Base-by-base conservation (phyloP, 1,140 invertebrate species). In the Episyrphus balteatus region DNA sequence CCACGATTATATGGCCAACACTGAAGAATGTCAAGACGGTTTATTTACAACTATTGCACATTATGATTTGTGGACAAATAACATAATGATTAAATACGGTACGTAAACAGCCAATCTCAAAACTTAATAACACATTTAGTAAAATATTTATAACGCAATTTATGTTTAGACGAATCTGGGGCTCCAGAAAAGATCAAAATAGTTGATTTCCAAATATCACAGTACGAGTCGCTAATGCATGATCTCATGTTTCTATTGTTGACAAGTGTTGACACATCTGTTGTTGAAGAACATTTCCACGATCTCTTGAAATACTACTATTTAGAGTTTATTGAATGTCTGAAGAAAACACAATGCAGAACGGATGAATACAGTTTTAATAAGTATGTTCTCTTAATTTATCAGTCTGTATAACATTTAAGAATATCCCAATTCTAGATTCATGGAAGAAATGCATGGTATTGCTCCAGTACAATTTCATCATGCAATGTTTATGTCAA, bases 21-120 rank as follows among this genome's bases (percentile, higher is more conserved):
- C 51, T 13, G 51, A 65, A 9, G 46, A 36, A 5, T 26, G 21
- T 26, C 36, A 50, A 5, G 62, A 63, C 43, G 55, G 57, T 0
- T 49, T 68, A 0, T 80, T 72, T 61, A 71, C 69, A 0, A 74
- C 71, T 0, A 70, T 76, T 17, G 59, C 70, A 3, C 81, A 82
- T 43, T 64, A 70, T 0, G 81, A 82, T 58, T 70, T 79, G 36
- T 82, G 79, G 80, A 62, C 72, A 5, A 81, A 80, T 53, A 83
- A 83, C 51, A 68, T 80, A 1, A 69, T 83, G 59, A 42, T 71
- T 1, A 68, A 69, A 54, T 71, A 71, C 44, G 55, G 71, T 52
- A 52, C 57, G 9, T 33, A 46, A 1, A 1, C n/a, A 0, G 5
- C 3, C 11, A 13, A 8, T 14, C 44, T 33, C 30, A 31, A 37